A percentile compares a stretch with the other conserved stretches of the same genome.
Conservation (phyloP, 2,888 invertebrate species). For the Linhomoeus sp. region DNA sequence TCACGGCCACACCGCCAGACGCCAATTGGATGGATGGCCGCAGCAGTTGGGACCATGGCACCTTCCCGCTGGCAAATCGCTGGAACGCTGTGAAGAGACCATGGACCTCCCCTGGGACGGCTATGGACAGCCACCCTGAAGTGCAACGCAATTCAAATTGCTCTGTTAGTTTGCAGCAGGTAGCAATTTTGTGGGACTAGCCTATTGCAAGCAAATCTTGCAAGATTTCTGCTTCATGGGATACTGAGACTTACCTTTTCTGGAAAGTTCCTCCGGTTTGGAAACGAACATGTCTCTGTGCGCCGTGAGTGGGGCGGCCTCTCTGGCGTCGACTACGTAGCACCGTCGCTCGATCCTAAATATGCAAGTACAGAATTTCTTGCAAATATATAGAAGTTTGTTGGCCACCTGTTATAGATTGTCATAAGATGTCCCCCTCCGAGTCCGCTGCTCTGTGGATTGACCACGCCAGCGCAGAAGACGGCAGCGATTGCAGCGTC, state of each 20-base stretch:
- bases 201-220: neutral
- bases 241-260: no score
- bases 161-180: no score
- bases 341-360: no score
- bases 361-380: no score
- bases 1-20: no score
- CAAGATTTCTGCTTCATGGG: no score
- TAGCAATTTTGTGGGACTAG: neutral
- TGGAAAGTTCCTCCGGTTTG: no score
- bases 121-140: constrained; percentile 20
- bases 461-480: constrained; percentile 62
- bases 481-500: constrained; percentile 67
- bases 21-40: no score
- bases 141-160: no score
- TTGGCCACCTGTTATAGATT: constrained; percentile 44
- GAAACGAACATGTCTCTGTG: constrained; percentile 28
- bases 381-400: no score
- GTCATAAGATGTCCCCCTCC: constrained; percentile 75
- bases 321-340: constrained; percentile 29
- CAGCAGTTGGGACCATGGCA: neutral
- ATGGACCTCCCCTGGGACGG: constrained; percentile 21
- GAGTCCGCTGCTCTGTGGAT: constrained; percentile 65
- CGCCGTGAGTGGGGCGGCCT: constrained; percentile 38
- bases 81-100: constrained; percentile 17
- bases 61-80: constrained; percentile 11